A percentile compares a stretch with the other conserved stretches of the same genome.
Evolutionary conservation across 2,113 vertebrate species (phyloP).

Genomic region (Gambusia holbrooki): DNA sequence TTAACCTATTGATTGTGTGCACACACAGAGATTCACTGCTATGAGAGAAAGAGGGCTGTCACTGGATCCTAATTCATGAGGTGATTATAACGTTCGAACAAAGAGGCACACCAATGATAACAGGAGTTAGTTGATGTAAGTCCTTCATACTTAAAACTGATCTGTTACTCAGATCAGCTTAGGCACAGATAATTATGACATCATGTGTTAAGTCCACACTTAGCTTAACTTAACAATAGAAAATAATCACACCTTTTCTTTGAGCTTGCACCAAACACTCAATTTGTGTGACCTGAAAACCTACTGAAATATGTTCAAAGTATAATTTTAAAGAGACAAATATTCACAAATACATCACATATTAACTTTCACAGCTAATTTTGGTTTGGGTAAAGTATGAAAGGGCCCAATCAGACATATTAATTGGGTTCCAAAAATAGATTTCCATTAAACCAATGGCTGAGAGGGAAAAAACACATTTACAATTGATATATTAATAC

Average conservation of each 20-base stretch:
- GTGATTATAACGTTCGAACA: conserved; percentile 12
- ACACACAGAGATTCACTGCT: conserved; percentile 36
- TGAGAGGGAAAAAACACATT: background rate
- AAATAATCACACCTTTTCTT: background rate
- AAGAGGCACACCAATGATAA: conserved; percentile 3
- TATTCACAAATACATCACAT: background rate
- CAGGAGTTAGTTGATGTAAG: background rate
- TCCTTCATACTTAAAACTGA: background rate
- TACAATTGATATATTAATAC: background rate
- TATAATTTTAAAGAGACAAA: background rate
- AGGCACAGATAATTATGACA: background rate
- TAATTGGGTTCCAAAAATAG: background rate
- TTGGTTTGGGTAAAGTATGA: too few species aligned
- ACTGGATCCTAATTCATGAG: conserved; percentile 28
- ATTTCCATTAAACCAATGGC: background rate
- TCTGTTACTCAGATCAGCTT: background rate
- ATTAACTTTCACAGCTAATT: background rate
- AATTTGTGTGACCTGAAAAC: too few species aligned
- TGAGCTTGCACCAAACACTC: background rate
- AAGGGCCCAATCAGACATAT: background rate
- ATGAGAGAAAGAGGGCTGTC: background rate
- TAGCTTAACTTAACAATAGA: background rate
- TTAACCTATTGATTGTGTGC: conserved; percentile 66
- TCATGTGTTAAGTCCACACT: background rate
- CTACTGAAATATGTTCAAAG: too few species aligned